A percentile compares a stretch with the other conserved stretches of the same genome.
These are phyloP conservation scores for Ditylenchus dipsaci DNA, from an alignment of 1,140 invertebrate genomes.

Conservation along the genomic window DNA sequence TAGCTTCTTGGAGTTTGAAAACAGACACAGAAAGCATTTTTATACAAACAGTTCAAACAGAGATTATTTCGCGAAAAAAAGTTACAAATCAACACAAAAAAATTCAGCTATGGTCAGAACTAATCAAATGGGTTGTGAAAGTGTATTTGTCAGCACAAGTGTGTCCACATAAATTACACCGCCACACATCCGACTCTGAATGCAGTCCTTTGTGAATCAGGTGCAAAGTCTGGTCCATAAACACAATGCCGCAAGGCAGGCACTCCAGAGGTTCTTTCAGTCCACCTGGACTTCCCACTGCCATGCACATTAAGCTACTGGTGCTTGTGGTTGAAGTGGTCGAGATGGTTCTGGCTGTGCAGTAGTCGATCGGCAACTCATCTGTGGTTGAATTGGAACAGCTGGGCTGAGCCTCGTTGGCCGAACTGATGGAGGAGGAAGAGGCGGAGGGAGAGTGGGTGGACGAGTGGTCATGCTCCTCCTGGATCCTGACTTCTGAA, in stretches of 20 bases:
- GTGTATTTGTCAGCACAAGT: constrained; percentile 74
- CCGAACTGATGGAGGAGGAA: neutral
- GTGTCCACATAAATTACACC: constrained; percentile 92
- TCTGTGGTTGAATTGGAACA: neutral
- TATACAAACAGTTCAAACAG: no score
- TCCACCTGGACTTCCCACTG: neutral
- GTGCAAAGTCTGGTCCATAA: constrained; percentile 88
- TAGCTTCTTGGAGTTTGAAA: no score
- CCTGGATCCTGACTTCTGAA: neutral
- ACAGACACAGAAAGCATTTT: no score
- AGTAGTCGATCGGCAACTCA: neutral
- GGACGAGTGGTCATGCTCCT: constrained; percentile 9
- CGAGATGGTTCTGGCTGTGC: neutral
- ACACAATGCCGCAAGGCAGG: constrained; percentile 63
- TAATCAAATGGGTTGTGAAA: constrained; percentile 90
- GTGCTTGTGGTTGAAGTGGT: neutral
- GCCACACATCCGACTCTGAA: constrained; percentile 85
- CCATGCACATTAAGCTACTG: neutral
- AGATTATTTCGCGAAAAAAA: no score
- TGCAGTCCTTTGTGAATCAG: constrained; percentile 95
- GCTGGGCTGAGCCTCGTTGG: neutral
- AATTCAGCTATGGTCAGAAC: constrained; percentile 57
- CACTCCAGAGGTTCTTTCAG: neutral
- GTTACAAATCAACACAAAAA: no score
- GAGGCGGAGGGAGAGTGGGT: constrained; percentile 22